phyloP scores from a whole-genome alignment of 2,797 vertebrate genomes.

The Melanotaenia nigrans region DNA sequence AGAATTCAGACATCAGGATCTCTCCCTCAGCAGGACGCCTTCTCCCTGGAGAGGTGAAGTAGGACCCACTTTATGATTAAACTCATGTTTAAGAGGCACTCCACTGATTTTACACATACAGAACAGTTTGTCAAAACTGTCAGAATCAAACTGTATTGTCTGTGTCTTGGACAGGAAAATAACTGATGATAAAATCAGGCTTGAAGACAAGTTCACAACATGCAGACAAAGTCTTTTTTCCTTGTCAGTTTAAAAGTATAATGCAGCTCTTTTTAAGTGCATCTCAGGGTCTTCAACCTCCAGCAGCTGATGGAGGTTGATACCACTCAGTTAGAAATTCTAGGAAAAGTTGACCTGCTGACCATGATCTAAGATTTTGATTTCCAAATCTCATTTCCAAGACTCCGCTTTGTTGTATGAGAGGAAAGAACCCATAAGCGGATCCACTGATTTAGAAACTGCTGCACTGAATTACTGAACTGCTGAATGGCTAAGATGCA shows the following conservation, averaged over 20 bases:
- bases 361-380: background rate
- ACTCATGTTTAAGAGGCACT: constrained; percentile 1
- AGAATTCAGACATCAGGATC: constrained; percentile 83
- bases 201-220: background rate
- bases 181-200: background rate
- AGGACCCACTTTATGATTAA: constrained; percentile 4
- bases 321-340: background rate
- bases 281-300: background rate
- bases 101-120: background rate
- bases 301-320: background rate
- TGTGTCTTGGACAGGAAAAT: background rate
- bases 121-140: background rate
- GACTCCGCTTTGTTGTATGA: background rate
- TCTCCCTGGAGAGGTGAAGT: constrained; percentile 88
- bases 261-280: background rate
- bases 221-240: background rate
- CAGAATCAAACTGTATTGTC: background rate
- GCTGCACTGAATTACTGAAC: background rate
- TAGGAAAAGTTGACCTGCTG: background rate
- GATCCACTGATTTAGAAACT: background rate
- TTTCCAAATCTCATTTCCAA: background rate
- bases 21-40: constrained; percentile 85
- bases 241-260: background rate
- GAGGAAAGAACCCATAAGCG: background rate
- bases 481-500: background rate